phyloP scores from a whole-genome alignment of 2,888 invertebrate genomes.

The Cyclophora albipunctata region DNA sequence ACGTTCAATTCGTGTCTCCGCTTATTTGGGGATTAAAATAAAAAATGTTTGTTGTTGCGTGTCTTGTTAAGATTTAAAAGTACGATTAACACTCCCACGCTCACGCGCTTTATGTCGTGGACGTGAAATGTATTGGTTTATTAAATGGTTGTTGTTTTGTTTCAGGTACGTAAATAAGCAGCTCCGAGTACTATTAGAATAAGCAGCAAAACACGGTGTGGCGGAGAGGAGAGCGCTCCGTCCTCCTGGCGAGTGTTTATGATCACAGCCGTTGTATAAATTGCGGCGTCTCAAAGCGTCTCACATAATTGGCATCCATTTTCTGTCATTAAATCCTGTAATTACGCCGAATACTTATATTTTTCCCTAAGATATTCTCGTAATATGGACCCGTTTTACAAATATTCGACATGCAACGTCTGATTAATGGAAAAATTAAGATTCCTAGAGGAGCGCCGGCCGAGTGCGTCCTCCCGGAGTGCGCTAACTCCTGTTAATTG shows the following conservation, averaged over 20 bases:
- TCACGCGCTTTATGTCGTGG: conserved; percentile 1
- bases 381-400: conserved; percentile 2
- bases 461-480: conserved; percentile 28
- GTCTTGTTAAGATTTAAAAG: conserved; percentile 4
- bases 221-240: no score
- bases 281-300: no score
- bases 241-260: no score
- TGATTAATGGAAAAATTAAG: conserved; percentile 25
- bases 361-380: conserved; percentile 6
- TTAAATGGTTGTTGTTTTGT: conserved; percentile 23
- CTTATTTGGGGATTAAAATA: conserved; percentile 32
- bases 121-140: not conserved
- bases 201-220: no score
- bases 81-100: conserved; percentile 3
- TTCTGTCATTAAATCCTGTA: no score
- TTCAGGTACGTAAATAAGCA: conserved; percentile 36
- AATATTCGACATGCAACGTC: conserved; percentile 12
- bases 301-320: no score
- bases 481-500: conserved; percentile 41
- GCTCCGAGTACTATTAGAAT: conserved; percentile 1
- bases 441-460: conserved; percentile 19
- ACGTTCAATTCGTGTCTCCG: conserved; percentile 31
- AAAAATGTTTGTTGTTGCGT: conserved; percentile 14
- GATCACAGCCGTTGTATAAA: no score
- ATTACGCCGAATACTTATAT: not conserved